These are phyloP conservation scores for Heterocephalus glaber DNA, from an alignment of 2,113 vertebrate genomes.

Conservation along the genomic window DNA sequence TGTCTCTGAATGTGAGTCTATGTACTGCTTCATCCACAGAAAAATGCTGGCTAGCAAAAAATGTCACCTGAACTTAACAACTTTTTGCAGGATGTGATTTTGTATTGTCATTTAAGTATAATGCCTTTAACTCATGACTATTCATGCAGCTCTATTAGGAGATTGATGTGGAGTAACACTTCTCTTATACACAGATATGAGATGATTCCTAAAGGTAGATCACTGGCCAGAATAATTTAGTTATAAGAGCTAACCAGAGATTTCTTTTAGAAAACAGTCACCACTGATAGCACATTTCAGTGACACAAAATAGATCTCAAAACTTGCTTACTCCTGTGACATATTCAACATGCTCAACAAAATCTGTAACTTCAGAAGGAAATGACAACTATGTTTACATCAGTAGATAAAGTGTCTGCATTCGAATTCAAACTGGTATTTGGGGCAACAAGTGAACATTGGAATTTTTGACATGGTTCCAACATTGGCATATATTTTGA, in stretches of 20 bases:
- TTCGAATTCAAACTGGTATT: not conserved
- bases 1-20: not conserved
- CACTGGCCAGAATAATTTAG: not conserved
- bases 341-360: not conserved
- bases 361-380: no score
- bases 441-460: not conserved
- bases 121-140: not conserved
- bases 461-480: not conserved
- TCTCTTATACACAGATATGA: not conserved
- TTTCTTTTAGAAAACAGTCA: not conserved
- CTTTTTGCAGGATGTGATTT: not conserved
- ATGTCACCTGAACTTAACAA: not conserved
- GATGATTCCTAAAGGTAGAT: not conserved
- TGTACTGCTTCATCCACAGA: not conserved
- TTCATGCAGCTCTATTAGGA: not conserved
- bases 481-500: not conserved
- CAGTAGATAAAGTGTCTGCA: not conserved
- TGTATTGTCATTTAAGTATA: not conserved
- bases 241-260: not conserved
- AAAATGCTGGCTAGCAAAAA: not conserved
- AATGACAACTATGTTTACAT: not conserved
- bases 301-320: not conserved
- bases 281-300: not conserved
- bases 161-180: not conserved
- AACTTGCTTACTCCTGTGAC: not conserved